Base-by-base conservation (phyloP, 2,113 vertebrate genomes). In the Mobula birostris region DNA sequence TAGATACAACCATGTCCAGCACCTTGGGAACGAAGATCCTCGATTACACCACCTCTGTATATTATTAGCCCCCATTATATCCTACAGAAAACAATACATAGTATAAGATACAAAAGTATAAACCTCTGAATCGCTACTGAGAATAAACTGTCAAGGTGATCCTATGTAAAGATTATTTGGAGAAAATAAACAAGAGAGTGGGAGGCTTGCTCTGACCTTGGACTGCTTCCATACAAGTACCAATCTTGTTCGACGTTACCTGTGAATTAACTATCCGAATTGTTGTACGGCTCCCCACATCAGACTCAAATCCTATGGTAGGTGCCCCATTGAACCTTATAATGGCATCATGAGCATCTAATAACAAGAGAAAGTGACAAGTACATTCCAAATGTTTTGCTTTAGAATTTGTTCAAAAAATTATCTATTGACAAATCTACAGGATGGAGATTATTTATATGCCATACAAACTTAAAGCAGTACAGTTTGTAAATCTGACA, bases 221-320 rank as follows among this genome's bases (percentile, higher is more conserved):
- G 85, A 2, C 5, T 74, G 15, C 72, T 19, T 74, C 17, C 17
- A 19, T 2, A 24, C 72, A 8, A 72, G 24, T 15, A 66, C 40
- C 70, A 48, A 56, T 27, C 91, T 93, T 27, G 68, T 72, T 94
- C 0, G 36, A 68, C 32, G 95, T 95, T 96, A 98, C 97, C 97
- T 98, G 97, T 21, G 97, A 97, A 94, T 98, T 98, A 94, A 98
- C 94, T 7, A 98, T 96, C 36, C 97, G 97, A 94, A 98, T 90
- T 29, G 97, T 97, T 7, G 97, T 98, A 95, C 97, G 97, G 9
- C 95, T 95, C 14, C 97, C 97, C 83, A 98, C 97, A 15, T 98
- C 97, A 78, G 95, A 94, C 12, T 97, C 95, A 94, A 96, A 97
- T 9, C 95, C 97, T 72, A 93, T 95, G 93, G 95, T 95, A 83